phyloP scores from a whole-genome alignment of 2,888 invertebrate genomes.

The Limnephilus auricula region DNA sequence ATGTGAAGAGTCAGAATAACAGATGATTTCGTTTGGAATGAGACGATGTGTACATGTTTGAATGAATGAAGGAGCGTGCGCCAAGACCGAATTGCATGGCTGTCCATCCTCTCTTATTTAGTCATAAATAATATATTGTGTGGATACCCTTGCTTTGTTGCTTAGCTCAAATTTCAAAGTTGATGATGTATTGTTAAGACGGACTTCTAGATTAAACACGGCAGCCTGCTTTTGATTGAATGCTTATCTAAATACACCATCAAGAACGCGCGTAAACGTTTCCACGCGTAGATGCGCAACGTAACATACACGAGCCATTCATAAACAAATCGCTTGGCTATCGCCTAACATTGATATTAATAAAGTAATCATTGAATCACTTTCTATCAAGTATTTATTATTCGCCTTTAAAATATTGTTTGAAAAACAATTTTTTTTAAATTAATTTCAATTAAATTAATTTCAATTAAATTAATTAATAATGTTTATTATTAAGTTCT shows the following conservation, averaged over 20 bases:
- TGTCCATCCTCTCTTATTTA: too few species aligned
- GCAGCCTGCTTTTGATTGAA: neutral
- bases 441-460: too few species aligned
- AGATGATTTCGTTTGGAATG: neutral
- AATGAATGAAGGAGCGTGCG: neutral
- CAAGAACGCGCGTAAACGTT: neutral
- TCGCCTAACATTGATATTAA: neutral
- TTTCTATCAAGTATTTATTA: neutral
- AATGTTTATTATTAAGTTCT: too few species aligned
- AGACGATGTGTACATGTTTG: neutral
- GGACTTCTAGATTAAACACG: neutral
- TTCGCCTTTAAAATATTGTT: neutral
- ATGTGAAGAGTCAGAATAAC: neutral
- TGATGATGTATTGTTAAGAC: neutral
- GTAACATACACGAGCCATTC: neutral
- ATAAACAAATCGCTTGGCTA: neutral
- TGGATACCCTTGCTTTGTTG: neutral
- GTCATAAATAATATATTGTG: neutral
- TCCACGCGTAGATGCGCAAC: neutral
- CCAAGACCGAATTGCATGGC: too few species aligned
- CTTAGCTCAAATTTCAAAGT: neutral
- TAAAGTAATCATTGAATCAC: neutral
- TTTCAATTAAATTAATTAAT: too few species aligned
- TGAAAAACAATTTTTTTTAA: too few species aligned
- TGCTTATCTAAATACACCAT: neutral